Base-by-base conservation (phyloP, 2,113 vertebrate genomes). In the Psilopsiagon aurifrons region DNA sequence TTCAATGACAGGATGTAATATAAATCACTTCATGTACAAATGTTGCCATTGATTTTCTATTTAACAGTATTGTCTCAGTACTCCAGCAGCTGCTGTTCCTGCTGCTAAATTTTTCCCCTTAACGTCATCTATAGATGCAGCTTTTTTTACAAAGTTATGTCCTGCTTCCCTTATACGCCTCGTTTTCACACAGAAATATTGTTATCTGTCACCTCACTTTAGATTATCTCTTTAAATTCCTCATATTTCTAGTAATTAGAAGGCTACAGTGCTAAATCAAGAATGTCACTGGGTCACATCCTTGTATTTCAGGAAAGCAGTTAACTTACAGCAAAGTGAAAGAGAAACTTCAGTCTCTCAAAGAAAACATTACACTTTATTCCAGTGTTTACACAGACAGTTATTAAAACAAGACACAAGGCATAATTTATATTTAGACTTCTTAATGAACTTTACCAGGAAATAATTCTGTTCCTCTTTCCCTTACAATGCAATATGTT, bases 31-130 rank as follows among this genome's bases (percentile, higher is more conserved):
- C 81, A 69, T 94, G 76, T 92, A 96, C 46, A 92, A 95, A 94
- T 68, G 73, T 88, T 92, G 51, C 13, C 9, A 94, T 92, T 82
- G 88, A 92, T 94, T 94, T 94, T 94, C 88, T 82, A 27, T 94
- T 97, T 84, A 93, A 68, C 33, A 55, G 7, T 27, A 43, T 77
- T 90, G 44, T 75, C 76, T 91, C 84, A 73, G 86, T 94, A 29
- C 37, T 88, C 71, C 60, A 89, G 83, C 86, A 92, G 94, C 81
- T 93, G 59, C 23, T 43, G 15, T 44, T 31, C 27, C 19, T 51
- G 43, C 23, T 60, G 51, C 8, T 81, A 66, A 10, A 5, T n/a
- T 77, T 86, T 90, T 35, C 16, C 24, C 18, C 63, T 86, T 86
- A 81, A 74, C 39, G 13, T 3, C 2, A 54, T 41, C 18, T 41